A percentile compares a stretch with the other conserved stretches of the same genome.
Conservation (phyloP, 30 jellyfish, hydroid and myxozoan species). For the Nemopilema nomurai region DNA sequence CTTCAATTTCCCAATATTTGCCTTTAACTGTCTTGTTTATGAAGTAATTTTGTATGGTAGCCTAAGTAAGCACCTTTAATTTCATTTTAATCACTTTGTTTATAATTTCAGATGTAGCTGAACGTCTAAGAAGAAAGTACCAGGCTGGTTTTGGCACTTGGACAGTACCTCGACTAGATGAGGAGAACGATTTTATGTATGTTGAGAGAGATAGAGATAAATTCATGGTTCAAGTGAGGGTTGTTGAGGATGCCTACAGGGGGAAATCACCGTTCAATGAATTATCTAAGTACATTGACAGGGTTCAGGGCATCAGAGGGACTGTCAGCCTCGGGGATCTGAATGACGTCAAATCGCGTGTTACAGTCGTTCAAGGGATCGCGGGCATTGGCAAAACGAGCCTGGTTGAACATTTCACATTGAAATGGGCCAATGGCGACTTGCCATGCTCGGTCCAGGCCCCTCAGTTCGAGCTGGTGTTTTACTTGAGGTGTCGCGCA, state of each 20-base stretch:
- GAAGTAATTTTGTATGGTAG: no score
- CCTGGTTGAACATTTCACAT: neutral
- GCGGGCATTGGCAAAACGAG: conserved; percentile 11
- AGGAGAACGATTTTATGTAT: neutral
- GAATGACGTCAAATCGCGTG: no score
- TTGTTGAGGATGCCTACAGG: neutral
- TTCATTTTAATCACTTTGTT: no score
- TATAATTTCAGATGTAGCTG: neutral
- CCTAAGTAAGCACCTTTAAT: no score
- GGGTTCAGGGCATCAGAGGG: neutral
- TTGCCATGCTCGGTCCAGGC: neutral
- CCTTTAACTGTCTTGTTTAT: no score
- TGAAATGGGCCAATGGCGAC: conserved; percentile 1
- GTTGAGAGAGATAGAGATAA: neutral
- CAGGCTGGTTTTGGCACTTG: neutral
- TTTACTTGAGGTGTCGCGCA: neutral
- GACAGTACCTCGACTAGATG: conserved; percentile 1
- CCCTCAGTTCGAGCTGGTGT: neutral
- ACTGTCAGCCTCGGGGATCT: neutral
- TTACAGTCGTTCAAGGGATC: conserved; percentile 1
- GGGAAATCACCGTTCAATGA: neutral
- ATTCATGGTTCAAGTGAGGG: neutral
- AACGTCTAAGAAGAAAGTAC: neutral
- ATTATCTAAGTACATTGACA: neutral
- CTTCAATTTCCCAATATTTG: no score